Percentiles rank a stretch among this genome's conserved stretches.
These are phyloP conservation scores for Drosophila lowei DNA, from an alignment of 1,140 invertebrate genomes.

Conservation along the genomic window DNA sequence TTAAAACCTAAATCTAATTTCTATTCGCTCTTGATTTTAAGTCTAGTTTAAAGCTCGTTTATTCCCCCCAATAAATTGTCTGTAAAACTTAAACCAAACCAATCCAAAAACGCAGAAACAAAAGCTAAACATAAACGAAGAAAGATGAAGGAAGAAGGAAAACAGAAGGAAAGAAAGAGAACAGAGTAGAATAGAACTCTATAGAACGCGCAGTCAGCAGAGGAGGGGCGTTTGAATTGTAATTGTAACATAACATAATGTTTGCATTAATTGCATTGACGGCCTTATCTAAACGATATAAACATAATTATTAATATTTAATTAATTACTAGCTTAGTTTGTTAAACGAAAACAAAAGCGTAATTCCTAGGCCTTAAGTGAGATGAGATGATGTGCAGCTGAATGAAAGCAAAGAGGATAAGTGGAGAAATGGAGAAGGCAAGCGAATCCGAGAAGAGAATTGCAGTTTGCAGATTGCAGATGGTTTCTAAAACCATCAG, in stretches of 20 bases:
- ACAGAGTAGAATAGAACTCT: constrained; percentile 26
- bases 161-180: constrained; percentile 15
- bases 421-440: background rate
- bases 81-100: constrained; percentile 76
- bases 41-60: constrained; percentile 53
- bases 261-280: constrained; percentile 78
- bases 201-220: constrained; percentile 43
- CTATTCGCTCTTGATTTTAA: constrained; percentile 52
- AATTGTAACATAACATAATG: constrained; percentile 69
- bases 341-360: constrained; percentile 70
- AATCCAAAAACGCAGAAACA: constrained; percentile 63
- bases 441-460: constrained; percentile 27
- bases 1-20: constrained; percentile 52
- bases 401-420: background rate
- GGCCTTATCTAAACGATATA: constrained; percentile 80
- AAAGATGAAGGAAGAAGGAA: background rate
- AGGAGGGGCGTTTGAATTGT: constrained; percentile 57
- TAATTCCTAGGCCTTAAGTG: constrained; percentile 65
- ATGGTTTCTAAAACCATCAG: constrained; percentile 69
- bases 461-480: constrained; percentile 22
- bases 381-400: constrained; percentile 16
- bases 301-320: constrained; percentile 65
- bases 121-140: constrained; percentile 26
- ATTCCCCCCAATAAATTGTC: constrained; percentile 51
- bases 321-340: constrained; percentile 77